Percentiles rank a stretch among this genome's conserved stretches.
Conservation (phyloP, 2,888 invertebrate genomes). For the Incurvaria masculella region DNA sequence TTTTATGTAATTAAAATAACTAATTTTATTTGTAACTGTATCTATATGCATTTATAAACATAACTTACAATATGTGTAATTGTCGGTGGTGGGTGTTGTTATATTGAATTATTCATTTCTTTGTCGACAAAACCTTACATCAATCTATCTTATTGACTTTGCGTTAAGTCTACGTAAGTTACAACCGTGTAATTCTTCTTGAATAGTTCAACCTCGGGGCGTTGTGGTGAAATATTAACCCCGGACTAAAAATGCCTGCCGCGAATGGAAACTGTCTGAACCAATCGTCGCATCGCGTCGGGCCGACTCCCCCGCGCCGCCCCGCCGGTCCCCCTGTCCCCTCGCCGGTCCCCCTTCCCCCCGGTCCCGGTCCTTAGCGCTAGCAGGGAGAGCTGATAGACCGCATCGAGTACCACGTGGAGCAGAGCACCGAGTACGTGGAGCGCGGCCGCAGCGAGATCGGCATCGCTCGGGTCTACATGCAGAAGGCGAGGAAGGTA, state of each 20-base stretch:
- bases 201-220: too few species aligned
- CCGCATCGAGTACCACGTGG: slow-evolving; percentile 91
- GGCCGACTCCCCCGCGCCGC: slow-evolving; percentile 28
- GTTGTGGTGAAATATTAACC: too few species aligned
- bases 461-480: slow-evolving; percentile 75
- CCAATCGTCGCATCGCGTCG: slow-evolving; percentile 39
- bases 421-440: slow-evolving; percentile 81
- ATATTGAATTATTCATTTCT: too few species aligned
- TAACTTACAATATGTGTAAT: neutral
- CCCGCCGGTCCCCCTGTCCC: slow-evolving; percentile 38
- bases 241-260: too few species aligned
- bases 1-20: slow-evolving; percentile 30
- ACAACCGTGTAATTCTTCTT: too few species aligned
- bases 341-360: slow-evolving; percentile 5
- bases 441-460: slow-evolving; percentile 77
- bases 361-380: slow-evolving; percentile 41
- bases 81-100: too few species aligned
- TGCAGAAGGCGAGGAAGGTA: slow-evolving; percentile 89
- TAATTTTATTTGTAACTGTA: neutral
- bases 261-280: slow-evolving; percentile 34
- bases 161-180: too few species aligned
- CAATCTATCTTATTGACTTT: too few species aligned
- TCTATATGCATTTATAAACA: neutral
- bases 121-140: too few species aligned
- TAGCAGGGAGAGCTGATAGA: slow-evolving; percentile 91